Base-by-base conservation (phyloP, 2,113 vertebrate species). In the Aythya baeri region DNA sequence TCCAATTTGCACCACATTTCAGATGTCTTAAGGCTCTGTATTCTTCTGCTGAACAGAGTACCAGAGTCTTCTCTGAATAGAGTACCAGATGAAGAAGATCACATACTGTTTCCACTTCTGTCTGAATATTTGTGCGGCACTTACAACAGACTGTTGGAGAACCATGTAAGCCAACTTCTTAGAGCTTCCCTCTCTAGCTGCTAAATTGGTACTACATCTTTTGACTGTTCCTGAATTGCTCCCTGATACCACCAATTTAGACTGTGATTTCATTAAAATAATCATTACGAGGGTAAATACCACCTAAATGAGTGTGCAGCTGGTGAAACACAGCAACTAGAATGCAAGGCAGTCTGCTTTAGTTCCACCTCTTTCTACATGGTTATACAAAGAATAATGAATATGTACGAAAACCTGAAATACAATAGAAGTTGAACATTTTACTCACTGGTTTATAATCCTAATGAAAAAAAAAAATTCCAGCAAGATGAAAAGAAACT, bases 231-330 rank as follows among this genome's bases (percentile, higher is more conserved):
- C 34, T 83, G 41, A 71, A 83, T 54, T 87, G 46, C 78, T 93
- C 84, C 49, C 74, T 50, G 50, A 93, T 76, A 95, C 31, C 71
- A 96, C 29, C 71, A 85, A 91, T 91, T 95, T 88, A 86, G 68
- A 41, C 50, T 70, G 59, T 58, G 78, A 93, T 88, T 96, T 91
- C 85, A 94, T 89, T 80, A 93, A 94, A 95, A 88, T 80, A 79
- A 83, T 86, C 32, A 96, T 88, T 91, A 93, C 32, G 54, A 85
- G 67, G 63, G 72, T 80, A 91, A 92, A 89, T 70, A 62, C 32
- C 1, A 5, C 32, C 44, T 57, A 85, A 93, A 93, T 61, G 67
- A 86, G 44, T 2, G 13, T 77, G 82, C 72, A 91, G 92, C 92
- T 91, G 75, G 38, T 88, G 83, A 85, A 89, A 90, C 44, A 85